phyloP scores from a whole-genome alignment of 2,797 vertebrate species.

The Loriculus beryllinus region DNA sequence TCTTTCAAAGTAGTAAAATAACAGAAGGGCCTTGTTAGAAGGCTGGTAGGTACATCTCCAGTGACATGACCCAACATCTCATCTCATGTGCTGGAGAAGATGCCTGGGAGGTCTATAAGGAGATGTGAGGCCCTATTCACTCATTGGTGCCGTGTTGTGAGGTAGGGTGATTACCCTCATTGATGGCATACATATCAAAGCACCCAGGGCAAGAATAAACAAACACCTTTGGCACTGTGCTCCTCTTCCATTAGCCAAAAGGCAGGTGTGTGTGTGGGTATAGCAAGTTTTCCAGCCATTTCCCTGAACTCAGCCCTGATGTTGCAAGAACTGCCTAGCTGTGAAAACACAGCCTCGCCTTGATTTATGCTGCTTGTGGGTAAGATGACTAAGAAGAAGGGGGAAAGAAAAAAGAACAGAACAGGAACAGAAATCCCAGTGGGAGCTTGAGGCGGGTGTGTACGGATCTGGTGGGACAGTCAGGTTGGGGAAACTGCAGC shows the following conservation, averaged over 20 bases:
- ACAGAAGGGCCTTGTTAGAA: neutral
- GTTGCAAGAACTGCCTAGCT: conserved; percentile 61
- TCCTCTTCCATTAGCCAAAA: conserved; percentile 7
- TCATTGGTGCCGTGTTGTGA: neutral
- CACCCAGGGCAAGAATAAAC: conserved; percentile 50
- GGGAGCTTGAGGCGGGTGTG: neutral
- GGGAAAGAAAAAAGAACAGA: neutral
- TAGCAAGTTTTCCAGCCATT: conserved; percentile 14
- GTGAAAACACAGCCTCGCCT: conserved; percentile 60
- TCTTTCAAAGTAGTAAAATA: neutral
- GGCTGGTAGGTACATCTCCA: neutral
- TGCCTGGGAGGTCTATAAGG: neutral
- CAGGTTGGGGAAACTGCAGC: conserved; percentile 36
- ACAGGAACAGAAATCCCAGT: conserved; percentile 42
- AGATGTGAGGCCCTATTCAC: neutral
- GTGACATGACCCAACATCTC: neutral
- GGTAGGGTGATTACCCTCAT: neutral
- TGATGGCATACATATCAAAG: conserved; percentile 38
- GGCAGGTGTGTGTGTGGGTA: conserved; percentile 28
- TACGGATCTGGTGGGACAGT: neutral
- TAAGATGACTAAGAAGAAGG: conserved; percentile 53
- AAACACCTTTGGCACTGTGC: conserved; percentile 43
- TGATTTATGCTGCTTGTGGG: conserved; percentile 54
- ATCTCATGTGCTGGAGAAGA: neutral
- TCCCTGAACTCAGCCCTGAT: conserved; percentile 56